phyloP scores from a whole-genome alignment of 2,113 vertebrate species.

The Myodes glareolus region DNA sequence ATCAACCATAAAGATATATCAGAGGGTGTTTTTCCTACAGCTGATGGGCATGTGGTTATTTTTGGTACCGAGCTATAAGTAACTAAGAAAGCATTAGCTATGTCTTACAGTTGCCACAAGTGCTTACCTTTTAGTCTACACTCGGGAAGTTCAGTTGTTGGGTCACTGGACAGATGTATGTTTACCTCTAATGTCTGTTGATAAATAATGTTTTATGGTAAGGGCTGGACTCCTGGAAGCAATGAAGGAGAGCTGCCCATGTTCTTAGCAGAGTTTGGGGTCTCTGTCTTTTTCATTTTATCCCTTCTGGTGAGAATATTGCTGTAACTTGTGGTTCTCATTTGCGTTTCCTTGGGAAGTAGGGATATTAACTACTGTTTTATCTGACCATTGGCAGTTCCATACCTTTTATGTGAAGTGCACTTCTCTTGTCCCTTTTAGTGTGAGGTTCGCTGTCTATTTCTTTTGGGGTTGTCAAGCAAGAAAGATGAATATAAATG shows the following conservation, averaged over 20 bases:
- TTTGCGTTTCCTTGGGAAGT: background rate
- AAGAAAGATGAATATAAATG: background rate
- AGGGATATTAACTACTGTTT: background rate
- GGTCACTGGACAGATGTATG: background rate
- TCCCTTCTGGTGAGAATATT: background rate
- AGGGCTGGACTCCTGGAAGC: background rate
- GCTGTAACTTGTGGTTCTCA: background rate
- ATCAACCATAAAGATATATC: background rate
- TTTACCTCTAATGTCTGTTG: background rate
- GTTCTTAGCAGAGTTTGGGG: background rate
- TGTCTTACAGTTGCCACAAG: background rate
- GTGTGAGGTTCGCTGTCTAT: background rate
- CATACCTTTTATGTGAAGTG: background rate
- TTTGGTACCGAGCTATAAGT: background rate
- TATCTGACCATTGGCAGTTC: background rate
- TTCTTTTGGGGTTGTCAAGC: background rate
- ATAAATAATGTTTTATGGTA: background rate
- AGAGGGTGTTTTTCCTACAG: background rate
- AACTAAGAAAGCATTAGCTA: background rate
- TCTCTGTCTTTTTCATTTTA: background rate
- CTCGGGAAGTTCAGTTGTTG: background rate
- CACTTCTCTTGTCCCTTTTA: background rate
- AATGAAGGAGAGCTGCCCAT: background rate
- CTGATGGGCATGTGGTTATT: background rate
- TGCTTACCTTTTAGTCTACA: background rate